Base-by-base conservation (phyloP, 2,797 vertebrate species). In the Lacerta viridis region DNA sequence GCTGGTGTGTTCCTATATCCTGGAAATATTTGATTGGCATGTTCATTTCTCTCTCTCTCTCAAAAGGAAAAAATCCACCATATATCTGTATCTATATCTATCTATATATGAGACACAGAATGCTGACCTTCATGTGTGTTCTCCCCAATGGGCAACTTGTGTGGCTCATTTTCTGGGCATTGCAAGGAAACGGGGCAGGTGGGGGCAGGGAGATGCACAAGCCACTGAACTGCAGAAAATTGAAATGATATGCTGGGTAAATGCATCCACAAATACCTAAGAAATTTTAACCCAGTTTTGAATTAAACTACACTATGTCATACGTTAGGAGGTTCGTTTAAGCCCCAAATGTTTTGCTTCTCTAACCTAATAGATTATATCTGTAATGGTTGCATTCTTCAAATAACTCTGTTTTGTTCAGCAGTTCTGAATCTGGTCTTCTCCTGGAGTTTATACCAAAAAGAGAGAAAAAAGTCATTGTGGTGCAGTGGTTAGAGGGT, bases 11-110 rank as follows among this genome's bases (percentile, higher is more conserved):
- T 94, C 93, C 66, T 94, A 89, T 89, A 94, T 76, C 96, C 95
- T 97, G 95, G 92, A 95, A 97, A 97, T 93, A 97, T 96, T 94
- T 94, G 90, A 72, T 88, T 87, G 55, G 87, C 25, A 77, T 72
- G 83, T 93, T 88, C 80, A 80, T 87, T 76, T 80, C 81, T 86
- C 0, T 86, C 76, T 76, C 11, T 75, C 27, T 27, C 36, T 59
- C 8, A 55, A 15, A 55, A 55, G 13, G 50, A 55, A 55, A 55
- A 55, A 55, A 55, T 15, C 50, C 50, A 15, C 39, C 4, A 39
- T 39, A 39, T 39, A 39, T 4, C 39, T 3, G 3, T 39, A 39
- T 39, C 3, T 39, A 33, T 71, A 20, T 71, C 90, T 68, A 93
- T 90, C 92, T 85, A 93, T 89, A 91, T 88, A 89, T 87, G 18